Evolutionary conservation across 2,888 invertebrate species (phyloP).

Genomic region (Scaptomyza parva): DNA sequence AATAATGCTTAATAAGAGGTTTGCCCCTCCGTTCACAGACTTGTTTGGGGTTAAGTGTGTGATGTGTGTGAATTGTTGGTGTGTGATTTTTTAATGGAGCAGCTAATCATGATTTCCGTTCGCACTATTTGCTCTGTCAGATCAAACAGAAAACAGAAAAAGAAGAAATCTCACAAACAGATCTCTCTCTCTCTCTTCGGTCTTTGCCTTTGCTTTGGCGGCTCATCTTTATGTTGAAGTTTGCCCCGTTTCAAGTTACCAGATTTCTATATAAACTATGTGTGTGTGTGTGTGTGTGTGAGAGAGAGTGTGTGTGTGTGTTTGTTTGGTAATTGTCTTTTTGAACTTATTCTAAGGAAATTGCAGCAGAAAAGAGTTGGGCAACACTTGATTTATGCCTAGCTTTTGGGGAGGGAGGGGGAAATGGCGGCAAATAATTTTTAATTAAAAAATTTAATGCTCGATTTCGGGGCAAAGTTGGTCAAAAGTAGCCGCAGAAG

Average conservation of each 20-base stretch:
- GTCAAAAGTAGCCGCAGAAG: background rate
- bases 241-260: conserved; percentile 49
- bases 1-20: too few species aligned
- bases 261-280: conserved; percentile 13
- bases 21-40: too few species aligned
- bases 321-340: conserved; percentile 72
- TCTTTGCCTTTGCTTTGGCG: too few species aligned
- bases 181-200: conserved; percentile 10
- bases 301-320: background rate
- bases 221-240: conserved; percentile 53
- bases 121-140: conserved; percentile 54
- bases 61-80: background rate
- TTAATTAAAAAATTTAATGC: conserved; percentile 79
- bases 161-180: conserved; percentile 38
- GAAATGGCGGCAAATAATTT: conserved; percentile 44
- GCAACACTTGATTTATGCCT: conserved; percentile 76
- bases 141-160: conserved; percentile 44
- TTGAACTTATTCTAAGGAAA: conserved; percentile 66
- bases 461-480: conserved; percentile 74
- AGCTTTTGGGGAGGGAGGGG: conserved; percentile 23
- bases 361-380: conserved; percentile 51
- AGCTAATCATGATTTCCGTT: conserved; percentile 78
- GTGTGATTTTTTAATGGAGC: conserved; percentile 62
- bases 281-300: conserved; percentile 26
- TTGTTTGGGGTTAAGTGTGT: conserved; percentile 11